Conservation (phyloP, 2,888 invertebrate species). For the Lampropteryx suffumata region DNA sequence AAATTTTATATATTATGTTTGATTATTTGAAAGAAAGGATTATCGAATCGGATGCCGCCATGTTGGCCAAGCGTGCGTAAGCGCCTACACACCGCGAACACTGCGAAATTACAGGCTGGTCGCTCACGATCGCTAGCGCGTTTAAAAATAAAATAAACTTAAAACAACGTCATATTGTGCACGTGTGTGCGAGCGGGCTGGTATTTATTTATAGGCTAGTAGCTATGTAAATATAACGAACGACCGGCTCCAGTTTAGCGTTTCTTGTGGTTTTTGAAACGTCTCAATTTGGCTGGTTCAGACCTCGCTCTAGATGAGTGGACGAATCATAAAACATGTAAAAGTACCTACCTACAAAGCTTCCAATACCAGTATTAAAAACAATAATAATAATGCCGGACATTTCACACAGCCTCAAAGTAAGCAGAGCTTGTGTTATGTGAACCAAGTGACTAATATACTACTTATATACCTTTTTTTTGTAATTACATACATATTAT, state of each 20-base stretch:
- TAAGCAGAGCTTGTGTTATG: too few species aligned
- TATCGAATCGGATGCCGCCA: conserved; percentile 63
- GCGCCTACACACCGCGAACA: conserved; percentile 79
- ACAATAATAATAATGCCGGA: too few species aligned
- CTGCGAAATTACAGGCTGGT: conserved; percentile 80
- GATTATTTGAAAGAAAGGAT: conserved; percentile 56
- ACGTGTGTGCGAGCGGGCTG: conserved; percentile 77
- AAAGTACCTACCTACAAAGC: neutral
- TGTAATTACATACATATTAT: too few species aligned
- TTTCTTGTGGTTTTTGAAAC: conserved; percentile 77
- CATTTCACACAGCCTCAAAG: too few species aligned
- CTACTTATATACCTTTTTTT: too few species aligned
- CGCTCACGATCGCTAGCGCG: conserved; percentile 69
- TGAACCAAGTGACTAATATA: too few species aligned
- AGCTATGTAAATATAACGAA: conserved; percentile 79
- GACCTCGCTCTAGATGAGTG: conserved; percentile 33
- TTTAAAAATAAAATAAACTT: conserved; percentile 83
- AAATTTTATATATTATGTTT: conserved; percentile 51
- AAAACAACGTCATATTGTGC: conserved; percentile 80
- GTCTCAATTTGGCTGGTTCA: conserved; percentile 68
- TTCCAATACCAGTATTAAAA: too few species aligned
- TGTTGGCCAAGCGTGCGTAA: conserved; percentile 74
- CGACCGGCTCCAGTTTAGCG: conserved; percentile 59
- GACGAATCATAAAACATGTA: conserved; percentile 10
- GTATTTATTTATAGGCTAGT: conserved; percentile 82